Evolutionary conservation across 2,113 vertebrate species (phyloP).

Genomic region (Geococcyx californianus): DNA sequence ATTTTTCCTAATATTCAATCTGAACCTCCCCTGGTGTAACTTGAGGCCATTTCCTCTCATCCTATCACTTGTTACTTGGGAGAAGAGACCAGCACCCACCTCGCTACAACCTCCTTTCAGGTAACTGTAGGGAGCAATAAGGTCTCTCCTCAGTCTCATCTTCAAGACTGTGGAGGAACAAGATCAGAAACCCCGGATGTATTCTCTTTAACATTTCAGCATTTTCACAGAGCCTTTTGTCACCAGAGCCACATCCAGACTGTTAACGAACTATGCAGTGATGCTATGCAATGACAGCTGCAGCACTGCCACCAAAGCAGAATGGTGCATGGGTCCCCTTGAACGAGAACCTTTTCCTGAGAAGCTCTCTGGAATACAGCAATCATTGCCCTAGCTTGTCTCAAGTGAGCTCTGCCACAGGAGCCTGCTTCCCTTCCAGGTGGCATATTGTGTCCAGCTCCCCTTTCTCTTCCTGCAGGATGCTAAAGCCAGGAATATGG

Average conservation of each 20-base stretch:
- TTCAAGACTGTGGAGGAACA: background rate
- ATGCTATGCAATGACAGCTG: background rate
- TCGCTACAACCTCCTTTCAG: no score
- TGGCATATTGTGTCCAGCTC: background rate
- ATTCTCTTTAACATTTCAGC: background rate
- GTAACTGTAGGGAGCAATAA: no score
- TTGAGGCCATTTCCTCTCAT: no score
- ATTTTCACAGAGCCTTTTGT: background rate
- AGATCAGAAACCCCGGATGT: background rate
- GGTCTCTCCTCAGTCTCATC: no score
- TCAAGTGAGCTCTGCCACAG: background rate
- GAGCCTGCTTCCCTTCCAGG: background rate
- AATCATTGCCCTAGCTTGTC: background rate
- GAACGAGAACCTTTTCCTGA: background rate
- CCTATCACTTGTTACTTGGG: no score
- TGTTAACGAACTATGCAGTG: background rate
- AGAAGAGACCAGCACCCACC: no score
- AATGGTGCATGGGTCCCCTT: background rate
- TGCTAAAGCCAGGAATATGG: background rate
- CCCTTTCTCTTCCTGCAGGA: background rate
- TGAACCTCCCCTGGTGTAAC: no score
- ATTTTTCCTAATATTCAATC: no score
- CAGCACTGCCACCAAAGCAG: background rate
- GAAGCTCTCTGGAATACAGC: background rate
- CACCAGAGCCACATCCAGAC: background rate